phyloP scores from a whole-genome alignment of 2,113 vertebrate genomes.

The Rhineura floridana region DNA sequence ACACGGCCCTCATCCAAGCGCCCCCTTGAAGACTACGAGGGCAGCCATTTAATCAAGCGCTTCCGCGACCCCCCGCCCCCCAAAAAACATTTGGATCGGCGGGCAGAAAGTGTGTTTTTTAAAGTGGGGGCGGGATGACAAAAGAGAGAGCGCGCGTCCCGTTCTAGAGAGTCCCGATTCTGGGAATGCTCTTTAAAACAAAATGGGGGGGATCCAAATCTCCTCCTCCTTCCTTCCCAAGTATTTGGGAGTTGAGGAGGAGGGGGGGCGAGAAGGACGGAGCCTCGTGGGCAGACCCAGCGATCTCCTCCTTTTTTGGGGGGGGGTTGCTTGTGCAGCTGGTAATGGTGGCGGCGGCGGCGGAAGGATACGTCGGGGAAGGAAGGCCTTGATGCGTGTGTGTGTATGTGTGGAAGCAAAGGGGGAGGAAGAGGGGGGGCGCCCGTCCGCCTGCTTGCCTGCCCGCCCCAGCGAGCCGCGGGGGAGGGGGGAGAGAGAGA shows the following conservation, averaged over 20 bases:
- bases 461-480: constrained; percentile 1
- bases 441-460: not conserved
- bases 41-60: too few relatives aligned
- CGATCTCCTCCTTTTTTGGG: too few relatives aligned
- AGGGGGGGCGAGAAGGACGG: too few relatives aligned
- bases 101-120: not conserved
- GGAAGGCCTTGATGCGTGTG: not conserved
- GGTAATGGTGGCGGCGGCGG: not conserved
- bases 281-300: not conserved
- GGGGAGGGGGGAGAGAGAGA: too few relatives aligned
- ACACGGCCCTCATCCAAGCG: too few relatives aligned
- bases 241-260: not conserved
- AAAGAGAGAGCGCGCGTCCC: too few relatives aligned
- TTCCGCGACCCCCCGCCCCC: too few relatives aligned
- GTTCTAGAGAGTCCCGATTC: not conserved
- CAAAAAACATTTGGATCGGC: not conserved
- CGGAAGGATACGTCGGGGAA: constrained; percentile 2
- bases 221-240: not conserved
- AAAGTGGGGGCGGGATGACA: not conserved
- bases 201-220: not conserved
- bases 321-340: constrained; percentile 19
- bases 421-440: not conserved
- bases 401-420: not conserved
- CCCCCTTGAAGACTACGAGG: too few relatives aligned
- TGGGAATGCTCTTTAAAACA: not conserved